Evolutionary conservation across 2,797 vertebrate species (phyloP), one percentile per base, ranked within the genome.

Genomic region (Psittacula derbiana): DNA sequence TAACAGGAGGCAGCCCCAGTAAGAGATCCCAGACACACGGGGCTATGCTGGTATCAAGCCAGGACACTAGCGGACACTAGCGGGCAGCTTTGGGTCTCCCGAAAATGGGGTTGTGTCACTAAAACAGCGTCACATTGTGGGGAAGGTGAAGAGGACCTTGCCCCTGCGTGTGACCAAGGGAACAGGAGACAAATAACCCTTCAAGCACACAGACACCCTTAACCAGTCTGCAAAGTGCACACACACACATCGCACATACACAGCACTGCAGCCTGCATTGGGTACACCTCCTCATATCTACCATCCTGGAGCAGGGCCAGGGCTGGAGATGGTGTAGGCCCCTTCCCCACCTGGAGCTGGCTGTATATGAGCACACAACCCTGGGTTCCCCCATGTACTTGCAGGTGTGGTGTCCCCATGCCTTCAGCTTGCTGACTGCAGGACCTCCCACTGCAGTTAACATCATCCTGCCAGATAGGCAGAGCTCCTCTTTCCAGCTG

Each of bases 261-360:
- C 15, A 64, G 53, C 66, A 8, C 49, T 38, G 55, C 70, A 64
- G 44, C 30, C 79, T 85, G 46, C 7, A 2, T 21, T 25, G 9
- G 20, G 15, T 36, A 53, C 23, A 36, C 13, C 14, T 16, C 66
- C 66, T 62, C 31, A 31, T 31, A 69, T 8, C 21, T 55, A 36
- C 20, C 21, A 17, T 6, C 12, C 61, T 5, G 16, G 31, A 74
- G 66, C 36, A 62, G 23, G 41, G 18, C 12, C 33, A 28, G 33
- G 41, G 6, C 4, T 4, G 16, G 46, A 24, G 41, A 12, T 2
- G 9, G 4, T 13, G 5, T 28, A 58, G 5, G 3, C 24, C 17
- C 33, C 69, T 58, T 71, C 44, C 65, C 36, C 14, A 31, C 30
- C 27, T 8, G 5, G 33, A 89, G 33, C 60, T 53, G 19, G 16